A percentile compares a stretch with the other conserved stretches of the same genome.
phyloP scores from a whole-genome alignment of 2,888 invertebrate genomes.

The Drosophila mulleri region DNA sequence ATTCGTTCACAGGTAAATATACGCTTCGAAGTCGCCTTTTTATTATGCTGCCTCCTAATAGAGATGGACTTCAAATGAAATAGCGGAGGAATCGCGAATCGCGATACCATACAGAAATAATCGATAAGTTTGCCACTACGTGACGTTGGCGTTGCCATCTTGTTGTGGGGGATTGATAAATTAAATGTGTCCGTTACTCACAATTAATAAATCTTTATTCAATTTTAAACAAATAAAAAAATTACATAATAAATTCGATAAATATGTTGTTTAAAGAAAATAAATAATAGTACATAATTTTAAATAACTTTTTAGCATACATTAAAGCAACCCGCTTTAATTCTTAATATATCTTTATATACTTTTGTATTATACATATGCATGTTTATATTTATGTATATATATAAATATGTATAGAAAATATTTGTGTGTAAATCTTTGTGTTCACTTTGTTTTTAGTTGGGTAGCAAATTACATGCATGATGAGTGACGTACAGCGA shows the following conservation, averaged over 20 bases:
- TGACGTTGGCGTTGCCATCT: conserved; percentile 6
- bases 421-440: conserved; percentile 79
- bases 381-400: conserved; percentile 34
- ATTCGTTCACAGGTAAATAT: neutral
- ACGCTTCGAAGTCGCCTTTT: neutral
- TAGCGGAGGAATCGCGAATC: neutral
- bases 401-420: conserved; percentile 54
- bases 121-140: conserved; percentile 3
- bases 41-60: conserved; percentile 9
- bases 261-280: conserved; percentile 74
- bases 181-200: conserved; percentile 1
- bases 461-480: conserved; percentile 67
- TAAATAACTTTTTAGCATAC: conserved; percentile 71
- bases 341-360: conserved; percentile 39
- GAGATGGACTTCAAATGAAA: conserved; percentile 8
- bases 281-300: conserved; percentile 75
- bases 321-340: conserved; percentile 49
- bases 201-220: conserved; percentile 78
- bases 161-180: neutral
- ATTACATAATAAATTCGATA: conserved; percentile 78
- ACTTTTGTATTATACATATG: conserved; percentile 35
- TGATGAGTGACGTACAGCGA: conserved; percentile 27
- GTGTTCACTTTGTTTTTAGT: conserved; percentile 73
- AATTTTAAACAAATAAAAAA: conserved; percentile 76
- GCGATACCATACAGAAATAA: neutral